Conservation (phyloP, 1,140 invertebrate species). For the Zaprionus vittiger region DNA sequence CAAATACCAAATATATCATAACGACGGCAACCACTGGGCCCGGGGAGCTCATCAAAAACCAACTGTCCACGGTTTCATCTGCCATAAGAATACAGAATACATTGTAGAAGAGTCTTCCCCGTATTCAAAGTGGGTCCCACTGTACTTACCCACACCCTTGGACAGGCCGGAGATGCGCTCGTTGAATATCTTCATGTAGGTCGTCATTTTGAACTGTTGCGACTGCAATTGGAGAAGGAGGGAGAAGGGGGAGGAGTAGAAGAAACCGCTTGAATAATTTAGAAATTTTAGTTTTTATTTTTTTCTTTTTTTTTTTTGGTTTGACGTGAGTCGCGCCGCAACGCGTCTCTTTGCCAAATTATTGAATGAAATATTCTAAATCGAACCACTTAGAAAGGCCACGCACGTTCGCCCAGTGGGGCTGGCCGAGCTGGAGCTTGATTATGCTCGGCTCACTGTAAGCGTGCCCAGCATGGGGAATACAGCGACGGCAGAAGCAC, state of each 20-base stretch:
- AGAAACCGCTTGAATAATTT: constrained; percentile 32
- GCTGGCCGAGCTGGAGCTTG: constrained; percentile 33
- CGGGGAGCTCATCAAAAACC: constrained; percentile 87
- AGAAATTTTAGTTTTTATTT: constrained; percentile 51
- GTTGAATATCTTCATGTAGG: constrained; percentile 79
- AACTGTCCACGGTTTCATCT: constrained; percentile 88
- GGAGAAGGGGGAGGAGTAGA: neutral
- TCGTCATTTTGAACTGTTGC: constrained; percentile 61
- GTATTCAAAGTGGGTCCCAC: neutral
- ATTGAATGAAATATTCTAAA: constrained; percentile 79
- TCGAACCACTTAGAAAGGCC: constrained; percentile 52
- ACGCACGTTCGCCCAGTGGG: constrained; percentile 57
- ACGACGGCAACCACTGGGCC: constrained; percentile 86
- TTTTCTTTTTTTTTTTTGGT: constrained; percentile 14
- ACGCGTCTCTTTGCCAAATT: constrained; percentile 70
- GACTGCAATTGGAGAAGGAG: constrained; percentile 39
- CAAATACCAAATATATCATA: constrained; percentile 88
- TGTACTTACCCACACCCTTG: constrained; percentile 78
- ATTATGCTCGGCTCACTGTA: constrained; percentile 58
- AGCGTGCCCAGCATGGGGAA: constrained; percentile 68
- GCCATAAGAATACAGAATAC: neutral
- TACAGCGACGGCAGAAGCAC: constrained; percentile 53
- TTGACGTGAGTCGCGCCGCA: constrained; percentile 58
- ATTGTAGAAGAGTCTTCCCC: neutral
- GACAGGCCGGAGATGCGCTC: constrained; percentile 76